Evolutionary conservation across 2,113 vertebrate genomes (phyloP), one percentile per base, ranked within the genome.

Genomic region (Lagopus leucura): DNA sequence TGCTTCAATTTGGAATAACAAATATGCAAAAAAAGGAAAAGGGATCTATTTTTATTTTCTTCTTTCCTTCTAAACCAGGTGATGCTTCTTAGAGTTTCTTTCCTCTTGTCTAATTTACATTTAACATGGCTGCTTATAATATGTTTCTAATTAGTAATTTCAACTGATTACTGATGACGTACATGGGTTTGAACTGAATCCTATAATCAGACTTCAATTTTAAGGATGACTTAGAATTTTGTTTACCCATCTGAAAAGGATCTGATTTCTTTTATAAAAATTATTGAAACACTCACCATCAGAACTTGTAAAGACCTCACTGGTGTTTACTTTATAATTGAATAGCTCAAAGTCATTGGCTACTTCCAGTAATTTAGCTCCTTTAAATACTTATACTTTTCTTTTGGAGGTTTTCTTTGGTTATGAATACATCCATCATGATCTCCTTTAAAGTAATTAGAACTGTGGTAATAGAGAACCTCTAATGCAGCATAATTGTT

Each of bases 131-230:
- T 92, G 70, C 82, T 92, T 86, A 96, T 95, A 95, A 95, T 93
- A 91, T 84, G 64, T 47, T 76, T 95, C 91, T 97, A 96, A 96
- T 95, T 97, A 95, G 89, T 91, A 94, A 95, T 95, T 97, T 95
- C 88, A 81, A 4, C 88, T 97, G 94, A 97, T 97, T 95, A 89
- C 88, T 96, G 92, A 94, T 97, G 95, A 96, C 90, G 93, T 94
- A 86, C 63, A 88, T 63, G 76, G 36, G 28, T 86, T 92, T 97
- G 80, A 95, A 95, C 76, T 94, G 95, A 96, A 95, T 94, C 90
- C 80, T 96, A 94, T 86, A 97, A 97, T 95, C 96, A 97, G 80
- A 73, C 80, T 90, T 92, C 93, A 93, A 93, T 95, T 96, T 94
- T 82, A 95, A 60, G 88, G 90, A 25, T 89, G 92, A 92, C 73